phyloP scores from a whole-genome alignment of 2,113 vertebrate genomes.

The Pterocles orientalis region DNA sequence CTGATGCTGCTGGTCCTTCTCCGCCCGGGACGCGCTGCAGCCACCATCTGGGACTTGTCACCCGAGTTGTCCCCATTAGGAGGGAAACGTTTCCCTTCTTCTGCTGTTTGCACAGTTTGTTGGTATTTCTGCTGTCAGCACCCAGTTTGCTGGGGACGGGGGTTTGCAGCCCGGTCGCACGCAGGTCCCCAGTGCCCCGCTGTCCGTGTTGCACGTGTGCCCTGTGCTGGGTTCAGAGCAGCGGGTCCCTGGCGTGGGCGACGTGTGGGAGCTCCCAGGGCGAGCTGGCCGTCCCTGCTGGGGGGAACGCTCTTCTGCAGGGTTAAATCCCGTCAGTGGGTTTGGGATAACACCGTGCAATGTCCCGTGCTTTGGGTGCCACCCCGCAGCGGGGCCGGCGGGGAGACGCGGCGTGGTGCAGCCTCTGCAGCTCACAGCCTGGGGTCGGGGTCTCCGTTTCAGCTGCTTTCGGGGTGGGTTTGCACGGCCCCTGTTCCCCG shows the following conservation, averaged over 20 bases:
- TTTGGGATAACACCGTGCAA: neutral
- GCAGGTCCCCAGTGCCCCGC: accelerated
- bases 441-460: neutral
- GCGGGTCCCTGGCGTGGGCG: neutral
- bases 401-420: accelerated
- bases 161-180: neutral
- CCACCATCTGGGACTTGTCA: accelerated
- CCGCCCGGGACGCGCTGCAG: neutral
- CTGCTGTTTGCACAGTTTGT: neutral
- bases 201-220: accelerated
- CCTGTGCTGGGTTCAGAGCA: neutral
- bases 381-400: neutral
- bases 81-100: neutral
- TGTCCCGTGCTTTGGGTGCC: neutral
- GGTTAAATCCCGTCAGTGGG: neutral
- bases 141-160: neutral
- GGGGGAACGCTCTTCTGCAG: neutral
- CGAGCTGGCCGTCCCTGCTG: neutral
- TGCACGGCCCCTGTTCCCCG: neutral
- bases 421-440: neutral
- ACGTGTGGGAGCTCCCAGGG: accelerated
- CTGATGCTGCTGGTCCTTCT: neutral
- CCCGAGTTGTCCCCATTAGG: neutral
- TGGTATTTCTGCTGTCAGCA: accelerated
- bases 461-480: neutral